A percentile compares a stretch with the other conserved stretches of the same genome.
Evolutionary conservation across 2,888 invertebrate species (phyloP).

Genomic region (Stegana nigrithorax): DNA sequence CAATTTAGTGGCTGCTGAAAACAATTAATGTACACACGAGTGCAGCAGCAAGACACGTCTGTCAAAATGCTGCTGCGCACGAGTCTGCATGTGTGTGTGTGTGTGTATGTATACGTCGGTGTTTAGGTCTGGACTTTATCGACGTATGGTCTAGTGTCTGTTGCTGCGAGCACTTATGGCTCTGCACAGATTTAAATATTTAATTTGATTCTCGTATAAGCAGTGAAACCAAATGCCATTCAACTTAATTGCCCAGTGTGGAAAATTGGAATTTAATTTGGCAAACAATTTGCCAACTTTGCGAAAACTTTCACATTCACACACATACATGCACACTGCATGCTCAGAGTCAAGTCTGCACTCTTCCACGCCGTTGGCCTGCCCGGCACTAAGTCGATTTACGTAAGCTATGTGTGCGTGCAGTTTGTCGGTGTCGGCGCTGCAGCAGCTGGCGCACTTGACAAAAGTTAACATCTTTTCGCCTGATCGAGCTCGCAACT

Average conservation of each 20-base stretch:
- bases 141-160: neutral
- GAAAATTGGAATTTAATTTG: neutral
- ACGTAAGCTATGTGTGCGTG: neutral
- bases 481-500: too few species aligned
- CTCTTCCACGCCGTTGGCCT: too few species aligned
- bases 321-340: too few species aligned
- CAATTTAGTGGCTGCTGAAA: too few species aligned
- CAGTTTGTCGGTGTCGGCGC: neutral
- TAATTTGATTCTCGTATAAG: constrained; percentile 48
- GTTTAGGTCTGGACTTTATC: too few species aligned
- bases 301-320: too few species aligned
- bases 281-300: neutral
- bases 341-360: too few species aligned
- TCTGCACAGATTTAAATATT: constrained; percentile 45
- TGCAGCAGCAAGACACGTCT: constrained; percentile 20
- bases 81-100: neutral
- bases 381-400: neutral
- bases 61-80: neutral
- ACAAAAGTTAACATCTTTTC: constrained; percentile 40
- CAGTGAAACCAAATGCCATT: constrained; percentile 12
- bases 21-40: too few species aligned
- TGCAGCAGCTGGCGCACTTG: constrained; percentile 28
- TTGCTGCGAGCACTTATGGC: neutral
- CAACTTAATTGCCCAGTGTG: constrained; percentile 1
- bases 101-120: too few species aligned